Conservation (phyloP, 2,888 invertebrate species). For the Patella pellucida region DNA sequence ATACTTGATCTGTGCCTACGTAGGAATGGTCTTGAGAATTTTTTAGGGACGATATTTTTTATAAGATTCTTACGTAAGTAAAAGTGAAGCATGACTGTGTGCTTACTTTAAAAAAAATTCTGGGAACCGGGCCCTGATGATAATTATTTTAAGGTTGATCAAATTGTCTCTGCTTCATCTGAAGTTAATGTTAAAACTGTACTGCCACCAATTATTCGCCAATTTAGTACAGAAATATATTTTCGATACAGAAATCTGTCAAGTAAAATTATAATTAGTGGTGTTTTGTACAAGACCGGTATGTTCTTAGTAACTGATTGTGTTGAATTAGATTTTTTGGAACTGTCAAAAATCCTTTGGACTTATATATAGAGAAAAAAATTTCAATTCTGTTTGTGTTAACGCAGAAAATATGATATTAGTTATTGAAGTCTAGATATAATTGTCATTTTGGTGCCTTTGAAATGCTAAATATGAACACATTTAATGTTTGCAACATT, state of each 20-base stretch:
- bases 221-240: background rate
- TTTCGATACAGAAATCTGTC: conserved; percentile 6
- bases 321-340: background rate
- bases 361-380: background rate
- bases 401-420: conserved; percentile 10
- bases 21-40: too few species aligned
- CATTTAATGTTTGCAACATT: background rate
- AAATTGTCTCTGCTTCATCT: background rate
- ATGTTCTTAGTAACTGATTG: conserved; percentile 7
- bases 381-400: background rate
- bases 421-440: conserved; percentile 12
- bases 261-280: conserved; percentile 4
- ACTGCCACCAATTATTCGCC: background rate
- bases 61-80: too few species aligned
- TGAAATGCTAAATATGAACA: background rate
- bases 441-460: background rate
- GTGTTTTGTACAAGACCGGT: background rate
- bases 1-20: too few species aligned
- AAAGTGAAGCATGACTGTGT: too few species aligned
- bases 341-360: background rate
- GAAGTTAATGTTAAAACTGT: background rate
- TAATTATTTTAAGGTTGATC: background rate
- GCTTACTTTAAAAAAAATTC: too few species aligned
- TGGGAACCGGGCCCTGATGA: too few species aligned
- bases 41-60: too few species aligned